Evolutionary conservation across 2,113 vertebrate genomes (phyloP), one percentile per base, ranked within the genome.

Genomic region (Hemiprocne comata): DNA sequence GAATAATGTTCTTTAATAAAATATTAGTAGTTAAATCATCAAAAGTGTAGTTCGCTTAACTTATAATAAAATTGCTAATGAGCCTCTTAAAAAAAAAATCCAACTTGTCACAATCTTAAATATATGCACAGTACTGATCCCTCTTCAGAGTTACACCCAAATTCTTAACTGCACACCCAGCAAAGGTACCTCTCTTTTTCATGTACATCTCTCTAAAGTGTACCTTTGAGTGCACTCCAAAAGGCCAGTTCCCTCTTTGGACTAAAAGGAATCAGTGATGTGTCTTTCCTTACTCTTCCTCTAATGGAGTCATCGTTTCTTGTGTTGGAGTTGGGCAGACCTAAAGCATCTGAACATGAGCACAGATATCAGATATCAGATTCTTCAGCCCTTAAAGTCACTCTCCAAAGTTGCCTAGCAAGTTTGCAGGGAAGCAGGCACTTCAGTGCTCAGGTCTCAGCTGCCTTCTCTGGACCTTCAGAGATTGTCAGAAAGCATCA

Each of bases 1-100:
- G 74, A 94, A 94, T 66, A 89, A 79, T 54, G 13, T 80, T 82
- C 81, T 83, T 83, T 75, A 87, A 50, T 79, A 93, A 93, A 95
- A 76, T 62, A 85, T 53, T 71, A 85, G 51, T 44, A 72, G 57
- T 87, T 89, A 90, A 89, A 76, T 2, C 11, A 76, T 34, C 57
- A 53, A 85, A 94, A 90, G 12, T 77, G 10, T 83, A 62, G 93
- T 88, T 93, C 91, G 44, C 75, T 76, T 88, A 83, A 85, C 40
- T 79, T 82, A 60, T 2, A 64, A 86, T 83, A 60, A 85, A 87
- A 26, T 75, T 82, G 26, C 29, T 81, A 85, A 90, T 62, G 24
- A 93, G 31, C 9, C 34, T 12, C 54, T 94, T 89, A 64, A 50
- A 42, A 87, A 92, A 78, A 42, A 42, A 42, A 42, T 50, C 31